Conservation (phyloP, 1,140 invertebrate genomes). For the Whitmania pigra region DNA sequence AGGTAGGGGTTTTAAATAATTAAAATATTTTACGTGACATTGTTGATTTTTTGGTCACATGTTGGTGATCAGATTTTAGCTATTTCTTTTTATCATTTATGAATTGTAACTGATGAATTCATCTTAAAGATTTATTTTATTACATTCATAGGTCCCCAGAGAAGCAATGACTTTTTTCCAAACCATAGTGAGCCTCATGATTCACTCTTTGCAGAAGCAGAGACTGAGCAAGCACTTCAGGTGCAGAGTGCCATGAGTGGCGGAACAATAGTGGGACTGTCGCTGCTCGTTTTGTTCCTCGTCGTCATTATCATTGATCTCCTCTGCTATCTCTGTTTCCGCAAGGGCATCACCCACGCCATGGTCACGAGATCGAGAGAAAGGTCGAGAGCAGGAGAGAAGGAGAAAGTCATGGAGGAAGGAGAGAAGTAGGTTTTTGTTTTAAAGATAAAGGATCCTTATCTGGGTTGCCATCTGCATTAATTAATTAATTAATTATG, state of each 20-base stretch:
- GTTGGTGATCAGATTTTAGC: no score
- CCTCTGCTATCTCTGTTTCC: neutral
- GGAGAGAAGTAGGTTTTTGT: constrained; percentile 3
- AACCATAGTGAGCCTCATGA: neutral
- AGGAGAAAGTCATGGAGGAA: constrained; percentile 8
- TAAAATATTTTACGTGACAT: no score
- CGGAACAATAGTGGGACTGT: neutral
- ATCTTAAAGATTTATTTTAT: no score
- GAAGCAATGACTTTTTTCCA: no score
- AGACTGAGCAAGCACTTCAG: neutral
- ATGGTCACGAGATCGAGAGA: neutral
- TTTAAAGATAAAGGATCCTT: no score
- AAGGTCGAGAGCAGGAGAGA: neutral
- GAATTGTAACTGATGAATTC: neutral
- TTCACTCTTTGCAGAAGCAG: neutral
- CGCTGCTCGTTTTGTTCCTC: neutral
- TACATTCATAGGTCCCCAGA: neutral
- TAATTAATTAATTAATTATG: no score
- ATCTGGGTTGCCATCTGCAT: no score
- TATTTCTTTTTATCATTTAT: neutral
- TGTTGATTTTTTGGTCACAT: no score
- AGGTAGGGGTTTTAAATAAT: constrained; percentile 45
- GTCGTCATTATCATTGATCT: neutral
- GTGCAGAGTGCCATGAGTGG: no score
- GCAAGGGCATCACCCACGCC: neutral